Conservation (phyloP, 2,888 invertebrate genomes). For the Podotricha telesiphe region DNA sequence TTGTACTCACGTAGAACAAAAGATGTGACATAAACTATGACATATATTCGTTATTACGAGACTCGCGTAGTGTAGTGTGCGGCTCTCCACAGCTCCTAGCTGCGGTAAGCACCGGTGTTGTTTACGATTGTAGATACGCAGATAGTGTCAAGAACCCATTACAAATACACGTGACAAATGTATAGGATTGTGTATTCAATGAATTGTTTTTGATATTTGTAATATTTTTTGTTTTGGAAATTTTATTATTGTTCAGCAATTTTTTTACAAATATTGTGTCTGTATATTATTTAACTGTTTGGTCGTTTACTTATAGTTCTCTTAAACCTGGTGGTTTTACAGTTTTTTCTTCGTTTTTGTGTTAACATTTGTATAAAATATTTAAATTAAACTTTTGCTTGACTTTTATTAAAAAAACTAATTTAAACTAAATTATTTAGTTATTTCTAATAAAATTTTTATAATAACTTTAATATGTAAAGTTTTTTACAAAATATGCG, state of each 20-base stretch:
- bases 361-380: no score
- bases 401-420: no score
- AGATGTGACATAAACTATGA: constrained; percentile 10
- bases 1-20: constrained; percentile 8
- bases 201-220: constrained; percentile 16
- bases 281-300: no score
- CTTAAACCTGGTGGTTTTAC: no score
- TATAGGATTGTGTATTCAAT: not conserved
- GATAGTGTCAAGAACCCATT: constrained; percentile 30
- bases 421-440: no score
- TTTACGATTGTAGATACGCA: constrained; percentile 41
- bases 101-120: constrained; percentile 32
- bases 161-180: constrained; percentile 24
- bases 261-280: no score
- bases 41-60: constrained; percentile 23
- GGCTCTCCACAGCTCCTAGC: constrained; percentile 32
- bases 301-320: no score
- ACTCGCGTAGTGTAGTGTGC: constrained; percentile 25
- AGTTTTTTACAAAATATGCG: no score
- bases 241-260: not conserved
- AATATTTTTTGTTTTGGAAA: not conserved
- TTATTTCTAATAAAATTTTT: no score
- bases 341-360: no score
- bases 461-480: no score
- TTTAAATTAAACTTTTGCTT: no score